Conservation (phyloP, 2,888 invertebrate genomes). For the Cryptocephalus primarius region DNA sequence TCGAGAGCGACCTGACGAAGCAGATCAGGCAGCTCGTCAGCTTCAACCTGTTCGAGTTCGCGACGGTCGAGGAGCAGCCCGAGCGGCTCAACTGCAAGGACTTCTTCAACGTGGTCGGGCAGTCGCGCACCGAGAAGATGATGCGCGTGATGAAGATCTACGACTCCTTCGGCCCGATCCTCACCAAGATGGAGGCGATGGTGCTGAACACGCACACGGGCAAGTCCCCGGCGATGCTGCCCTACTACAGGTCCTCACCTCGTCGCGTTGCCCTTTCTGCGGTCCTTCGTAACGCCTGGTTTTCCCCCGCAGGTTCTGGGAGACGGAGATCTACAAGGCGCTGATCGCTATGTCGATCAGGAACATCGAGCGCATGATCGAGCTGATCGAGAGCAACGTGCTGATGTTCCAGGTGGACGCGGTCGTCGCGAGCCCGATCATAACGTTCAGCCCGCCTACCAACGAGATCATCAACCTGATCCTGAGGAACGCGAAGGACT, state of each 20-base stretch:
- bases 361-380: constrained; percentile 61
- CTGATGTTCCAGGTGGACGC: constrained; percentile 70
- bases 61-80: constrained; percentile 16
- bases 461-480: constrained; percentile 70
- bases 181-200: constrained; percentile 77
- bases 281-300: too few relatives aligned
- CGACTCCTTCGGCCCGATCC: constrained; percentile 66
- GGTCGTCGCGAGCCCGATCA: constrained; percentile 60
- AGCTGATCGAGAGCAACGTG: constrained; percentile 41
- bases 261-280: too few relatives aligned
- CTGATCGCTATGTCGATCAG: constrained; percentile 54
- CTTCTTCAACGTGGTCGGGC: constrained; percentile 63
- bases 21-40: constrained; percentile 45
- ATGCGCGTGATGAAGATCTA: constrained; percentile 62
- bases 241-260: constrained; percentile 49
- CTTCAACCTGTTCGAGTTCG: constrained; percentile 47
- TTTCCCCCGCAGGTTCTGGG: constrained; percentile 55
- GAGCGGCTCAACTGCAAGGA: constrained; percentile 36
- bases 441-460: constrained; percentile 62
- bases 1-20: constrained; percentile 49
- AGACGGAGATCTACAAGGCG: constrained; percentile 61
- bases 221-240: constrained; percentile 56
- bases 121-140: constrained; percentile 55
- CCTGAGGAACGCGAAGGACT: constrained; percentile 62
- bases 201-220: constrained; percentile 73